Conservation (phyloP, 2,113 vertebrate species). For the Cynopterus brachyotis region DNA sequence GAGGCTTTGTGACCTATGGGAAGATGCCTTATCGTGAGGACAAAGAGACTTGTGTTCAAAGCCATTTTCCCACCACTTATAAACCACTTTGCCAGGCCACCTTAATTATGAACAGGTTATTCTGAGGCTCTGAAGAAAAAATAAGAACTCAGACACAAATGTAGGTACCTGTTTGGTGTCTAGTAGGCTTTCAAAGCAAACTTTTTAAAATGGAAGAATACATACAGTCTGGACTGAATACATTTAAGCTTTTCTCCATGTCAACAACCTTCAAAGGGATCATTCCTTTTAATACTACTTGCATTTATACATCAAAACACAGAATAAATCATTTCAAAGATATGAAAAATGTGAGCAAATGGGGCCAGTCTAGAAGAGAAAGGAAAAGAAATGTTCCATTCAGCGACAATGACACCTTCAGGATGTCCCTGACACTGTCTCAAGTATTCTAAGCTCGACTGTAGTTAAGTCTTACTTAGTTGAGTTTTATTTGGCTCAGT, state of each 20-base stretch:
- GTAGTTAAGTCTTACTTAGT: not conserved
- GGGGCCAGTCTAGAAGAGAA: not conserved
- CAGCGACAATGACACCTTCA: not conserved
- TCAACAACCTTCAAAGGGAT: not conserved
- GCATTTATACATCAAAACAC: not conserved
- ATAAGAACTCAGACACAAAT: not conserved
- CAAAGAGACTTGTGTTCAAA: not conserved
- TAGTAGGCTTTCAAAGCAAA: not conserved
- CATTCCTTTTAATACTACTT: not conserved
- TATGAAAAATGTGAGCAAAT: not conserved
- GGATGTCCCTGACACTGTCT: not conserved
- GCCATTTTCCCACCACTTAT: not conserved
- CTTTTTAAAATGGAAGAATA: not conserved
- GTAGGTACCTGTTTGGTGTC: not conserved
- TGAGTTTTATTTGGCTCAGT: constrained; percentile 24
- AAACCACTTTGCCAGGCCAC: not conserved
- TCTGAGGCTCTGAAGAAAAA: not conserved
- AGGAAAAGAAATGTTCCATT: not conserved
- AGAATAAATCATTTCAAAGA: not conserved
- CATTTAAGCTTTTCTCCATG: not conserved
- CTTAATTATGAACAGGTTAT: not conserved
- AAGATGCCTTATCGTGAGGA: not conserved
- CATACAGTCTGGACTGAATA: not conserved
- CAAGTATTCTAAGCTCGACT: not conserved
- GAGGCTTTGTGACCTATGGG: not conserved